Conservation (phyloP, 2,113 vertebrate genomes). For the Bubo blakistoni region DNA sequence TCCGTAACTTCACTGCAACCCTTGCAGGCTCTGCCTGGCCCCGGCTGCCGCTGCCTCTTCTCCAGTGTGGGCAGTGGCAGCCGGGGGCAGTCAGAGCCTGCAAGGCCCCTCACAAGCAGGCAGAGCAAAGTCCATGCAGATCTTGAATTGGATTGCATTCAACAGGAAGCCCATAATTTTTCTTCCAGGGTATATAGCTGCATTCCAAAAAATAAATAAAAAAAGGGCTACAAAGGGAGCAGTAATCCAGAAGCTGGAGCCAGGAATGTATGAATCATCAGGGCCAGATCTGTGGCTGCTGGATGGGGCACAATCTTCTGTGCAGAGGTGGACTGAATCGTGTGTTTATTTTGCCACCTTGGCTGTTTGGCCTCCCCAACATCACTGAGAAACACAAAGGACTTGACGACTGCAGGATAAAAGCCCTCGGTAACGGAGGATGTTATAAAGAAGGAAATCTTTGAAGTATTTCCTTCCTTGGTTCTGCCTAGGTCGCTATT, state of each 20-base stretch:
- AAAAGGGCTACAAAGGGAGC: not conserved
- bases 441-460: slow-evolving; percentile 45
- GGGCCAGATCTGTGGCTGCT: not conserved
- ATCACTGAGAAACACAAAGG: not conserved
- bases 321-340: not conserved
- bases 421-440: not conserved
- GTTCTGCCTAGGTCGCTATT: slow-evolving; percentile 25
- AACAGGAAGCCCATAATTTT: not conserved
- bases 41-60: not conserved
- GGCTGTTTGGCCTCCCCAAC: not conserved
- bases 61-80: not conserved
- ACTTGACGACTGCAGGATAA: not conserved
- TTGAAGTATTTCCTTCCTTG: slow-evolving; percentile 53
- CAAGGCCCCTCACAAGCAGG: accelerated
- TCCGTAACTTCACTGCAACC: not conserved
- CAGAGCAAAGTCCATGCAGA: not conserved
- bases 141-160: not conserved
- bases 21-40: not conserved
- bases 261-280: not conserved
- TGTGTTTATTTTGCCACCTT: not conserved
- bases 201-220: not conserved
- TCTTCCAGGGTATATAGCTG: not conserved
- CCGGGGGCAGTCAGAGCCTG: not conserved
- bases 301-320: not conserved
- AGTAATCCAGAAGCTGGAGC: not conserved